Evolutionary conservation across 1,140 invertebrate genomes (phyloP), one percentile per base, ranked within the genome.

Genomic region (Saccostrea cuccullata): DNA sequence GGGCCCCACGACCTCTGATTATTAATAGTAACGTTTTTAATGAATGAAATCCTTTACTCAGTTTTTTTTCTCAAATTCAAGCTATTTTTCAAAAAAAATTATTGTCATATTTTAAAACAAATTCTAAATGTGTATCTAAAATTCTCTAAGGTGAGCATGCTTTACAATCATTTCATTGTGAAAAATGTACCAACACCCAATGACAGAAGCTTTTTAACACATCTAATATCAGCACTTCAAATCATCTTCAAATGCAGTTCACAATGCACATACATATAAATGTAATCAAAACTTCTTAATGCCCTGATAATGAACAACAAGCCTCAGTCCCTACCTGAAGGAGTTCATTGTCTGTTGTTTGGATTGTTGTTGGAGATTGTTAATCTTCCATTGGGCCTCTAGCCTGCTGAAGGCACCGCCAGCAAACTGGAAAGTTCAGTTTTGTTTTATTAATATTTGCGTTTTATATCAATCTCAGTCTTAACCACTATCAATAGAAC

Each of bases 341-440:
- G 26, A 67, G 36, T 56, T 77, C 83, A 86, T 77, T 9, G 23
- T 26, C 56, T 88, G 82, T 13, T 55, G 82, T 26, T 84, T 84
- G 36, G 82, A 23, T 84, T 84, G 82, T 26, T 84, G 82, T n/a
- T 89, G 87, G 26, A 91, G 26, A 87, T 93, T 93, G 26, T 89
- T 86, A 5, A 90, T 87, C 86, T 90, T 94, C 93, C 93, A 94
- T 73, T 94, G 94, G 36, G 91, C 90, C 56, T 94, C 94, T 13
- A 94, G 88, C 23, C 92, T 92, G 87, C 92, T 92, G 88, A 90
- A 94, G 30, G 92, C 88, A 11, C 94, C 94, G 47, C 93, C 94
- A 87, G 91, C 89, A 92, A 90, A 94, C 94, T 94, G 89, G 2
- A 88, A 88, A 86, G 86, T 40, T n/a, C 23, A 20, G 26, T 47